A percentile compares a stretch with the other conserved stretches of the same genome.
phyloP scores from a whole-genome alignment of 2,113 vertebrate genomes.

The Taxidea taxus region DNA sequence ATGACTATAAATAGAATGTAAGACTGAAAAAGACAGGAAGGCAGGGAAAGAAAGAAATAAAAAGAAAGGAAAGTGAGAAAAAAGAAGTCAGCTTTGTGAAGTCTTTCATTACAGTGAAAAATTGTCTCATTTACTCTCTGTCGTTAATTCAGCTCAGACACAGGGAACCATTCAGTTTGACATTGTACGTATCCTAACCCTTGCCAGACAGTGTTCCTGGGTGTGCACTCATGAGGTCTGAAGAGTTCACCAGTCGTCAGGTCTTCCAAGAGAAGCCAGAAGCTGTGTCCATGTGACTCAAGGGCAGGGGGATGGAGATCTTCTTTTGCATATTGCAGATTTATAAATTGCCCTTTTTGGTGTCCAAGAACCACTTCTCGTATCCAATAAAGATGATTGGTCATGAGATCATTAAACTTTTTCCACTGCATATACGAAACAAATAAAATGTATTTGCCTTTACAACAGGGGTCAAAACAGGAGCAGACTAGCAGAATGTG shows the following conservation, averaged over 20 bases:
- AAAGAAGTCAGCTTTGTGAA: not conserved
- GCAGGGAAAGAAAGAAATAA: not conserved
- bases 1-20: not conserved
- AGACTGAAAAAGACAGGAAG: not conserved
- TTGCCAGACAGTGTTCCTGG: not conserved
- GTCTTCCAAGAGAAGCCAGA: not conserved
- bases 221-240: not conserved
- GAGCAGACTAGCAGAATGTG: too few relatives aligned
- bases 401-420: not conserved
- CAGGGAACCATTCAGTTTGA: not conserved
- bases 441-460: not conserved
- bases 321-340: not conserved
- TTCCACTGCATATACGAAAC: not conserved
- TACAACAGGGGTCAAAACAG: not conserved
- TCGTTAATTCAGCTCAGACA: not conserved
- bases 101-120: not conserved
- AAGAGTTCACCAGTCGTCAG: accelerated
- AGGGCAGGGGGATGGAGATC: not conserved
- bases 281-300: not conserved
- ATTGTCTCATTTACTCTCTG: not conserved
- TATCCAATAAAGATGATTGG: not conserved
- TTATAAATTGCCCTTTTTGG: not conserved
- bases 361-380: not conserved
- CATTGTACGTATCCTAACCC: not conserved
- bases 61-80: not conserved